Conservation (phyloP, 2,797 vertebrate species). For the Acipenser oxyrinchus region DNA sequence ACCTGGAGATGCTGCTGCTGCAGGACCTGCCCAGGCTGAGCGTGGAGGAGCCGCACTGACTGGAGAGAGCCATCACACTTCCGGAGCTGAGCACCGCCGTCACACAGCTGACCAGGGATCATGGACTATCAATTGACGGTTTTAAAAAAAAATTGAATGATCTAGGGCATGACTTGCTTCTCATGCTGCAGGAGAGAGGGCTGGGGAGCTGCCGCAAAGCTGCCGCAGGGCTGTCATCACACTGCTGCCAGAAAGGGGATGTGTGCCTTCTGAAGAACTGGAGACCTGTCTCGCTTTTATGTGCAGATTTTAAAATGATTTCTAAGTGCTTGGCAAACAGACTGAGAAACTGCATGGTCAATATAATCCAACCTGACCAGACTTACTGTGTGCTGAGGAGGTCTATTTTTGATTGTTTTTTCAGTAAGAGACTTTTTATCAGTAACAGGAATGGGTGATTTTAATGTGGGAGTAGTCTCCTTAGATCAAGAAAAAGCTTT, state of each 20-base stretch:
- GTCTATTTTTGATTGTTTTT: not conserved
- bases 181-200: too few species aligned
- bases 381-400: not conserved
- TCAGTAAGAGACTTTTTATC: not conserved
- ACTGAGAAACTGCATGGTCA: not conserved
- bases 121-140: too few species aligned
- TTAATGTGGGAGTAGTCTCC: not conserved
- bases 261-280: not conserved
- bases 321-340: not conserved
- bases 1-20: too few species aligned
- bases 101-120: too few species aligned
- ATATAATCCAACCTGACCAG: not conserved
- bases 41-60: too few species aligned
- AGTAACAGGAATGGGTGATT: not conserved
- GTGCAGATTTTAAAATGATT: not conserved
- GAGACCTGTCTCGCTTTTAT: not conserved
- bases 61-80: too few species aligned
- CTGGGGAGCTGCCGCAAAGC: not conserved
- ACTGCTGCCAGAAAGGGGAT: not conserved
- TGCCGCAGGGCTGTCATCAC: not conserved
- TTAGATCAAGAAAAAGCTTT: too few species aligned
- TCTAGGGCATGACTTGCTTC: too few species aligned
- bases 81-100: too few species aligned
- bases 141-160: too few species aligned
- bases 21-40: too few species aligned